Conservation (phyloP, 2,888 invertebrate genomes). For the Coremacera marginata region DNA sequence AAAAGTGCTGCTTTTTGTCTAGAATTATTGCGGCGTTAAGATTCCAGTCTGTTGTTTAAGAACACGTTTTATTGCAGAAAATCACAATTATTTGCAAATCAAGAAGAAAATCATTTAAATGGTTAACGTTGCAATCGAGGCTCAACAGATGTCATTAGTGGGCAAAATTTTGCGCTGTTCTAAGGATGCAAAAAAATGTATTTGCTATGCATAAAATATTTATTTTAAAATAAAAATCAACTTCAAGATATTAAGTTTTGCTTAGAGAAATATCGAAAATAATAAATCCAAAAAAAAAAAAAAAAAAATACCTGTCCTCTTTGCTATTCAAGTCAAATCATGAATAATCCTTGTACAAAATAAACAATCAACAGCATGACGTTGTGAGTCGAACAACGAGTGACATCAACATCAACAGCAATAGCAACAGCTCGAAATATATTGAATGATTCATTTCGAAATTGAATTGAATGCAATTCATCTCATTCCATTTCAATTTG, state of each 20-base stretch:
- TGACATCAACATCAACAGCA: constrained; percentile 14
- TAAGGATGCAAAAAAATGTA: neutral
- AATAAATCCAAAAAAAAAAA: neutral
- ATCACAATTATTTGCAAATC: constrained; percentile 6
- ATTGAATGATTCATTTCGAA: constrained; percentile 62
- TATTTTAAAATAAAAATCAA: no score
- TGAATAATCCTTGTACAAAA: neutral
- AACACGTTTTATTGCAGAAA: constrained; percentile 25
- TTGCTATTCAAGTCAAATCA: no score
- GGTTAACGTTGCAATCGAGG: neutral
- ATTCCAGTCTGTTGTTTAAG: neutral
- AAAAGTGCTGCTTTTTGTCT: neutral
- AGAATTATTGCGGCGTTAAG: neutral
- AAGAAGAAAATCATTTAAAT: neutral
- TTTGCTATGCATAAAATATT: neutral
- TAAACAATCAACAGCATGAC: neutral
- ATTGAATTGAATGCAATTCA: constrained; percentile 50
- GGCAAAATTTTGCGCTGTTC: neutral
- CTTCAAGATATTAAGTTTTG: neutral
- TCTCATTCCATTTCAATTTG: constrained; percentile 45
- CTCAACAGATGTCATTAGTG: constrained; percentile 1
- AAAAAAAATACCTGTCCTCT: neutral
- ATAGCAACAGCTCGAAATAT: constrained; percentile 53
- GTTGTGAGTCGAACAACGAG: neutral
- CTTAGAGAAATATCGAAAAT: neutral